phyloP scores from a whole-genome alignment of 2,888 invertebrate genomes.

The Idaea biselata region DNA sequence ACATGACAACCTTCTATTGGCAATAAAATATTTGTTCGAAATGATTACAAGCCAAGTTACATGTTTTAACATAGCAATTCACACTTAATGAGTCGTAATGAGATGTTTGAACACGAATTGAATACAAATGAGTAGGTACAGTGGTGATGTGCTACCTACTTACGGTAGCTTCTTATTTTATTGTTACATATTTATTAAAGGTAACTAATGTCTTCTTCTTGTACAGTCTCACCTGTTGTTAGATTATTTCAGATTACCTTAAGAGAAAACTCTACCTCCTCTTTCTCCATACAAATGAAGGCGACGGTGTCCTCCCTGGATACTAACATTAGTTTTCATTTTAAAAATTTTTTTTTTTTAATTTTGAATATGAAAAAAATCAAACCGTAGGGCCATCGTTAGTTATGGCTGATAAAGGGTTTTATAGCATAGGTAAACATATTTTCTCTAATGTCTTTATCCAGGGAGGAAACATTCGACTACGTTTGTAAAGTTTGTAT shows the following conservation, averaged over 20 bases:
- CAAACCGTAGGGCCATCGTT: too few relatives aligned
- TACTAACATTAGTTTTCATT: too few relatives aligned
- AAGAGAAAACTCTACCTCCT: too few relatives aligned
- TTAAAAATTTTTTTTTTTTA: too few relatives aligned
- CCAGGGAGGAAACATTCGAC: too few relatives aligned
- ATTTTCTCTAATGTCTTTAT: too few relatives aligned
- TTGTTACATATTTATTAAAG: background rate
- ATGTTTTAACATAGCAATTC: background rate
- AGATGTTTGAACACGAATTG: background rate
- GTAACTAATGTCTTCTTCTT: background rate
- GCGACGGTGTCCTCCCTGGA: too few relatives aligned
- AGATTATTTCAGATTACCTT: background rate
- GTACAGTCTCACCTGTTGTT: background rate
- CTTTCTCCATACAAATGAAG: too few relatives aligned
- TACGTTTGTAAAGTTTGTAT: too few relatives aligned
- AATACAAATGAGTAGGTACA: background rate
- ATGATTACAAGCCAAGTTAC: background rate
- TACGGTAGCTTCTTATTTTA: background rate
- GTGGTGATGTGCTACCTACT: background rate
- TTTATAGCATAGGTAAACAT: too few relatives aligned
- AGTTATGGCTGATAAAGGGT: too few relatives aligned
- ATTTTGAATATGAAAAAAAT: too few relatives aligned
- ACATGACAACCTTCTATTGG: background rate
- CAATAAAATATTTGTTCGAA: background rate
- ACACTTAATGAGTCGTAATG: background rate